A percentile compares a stretch with the other conserved stretches of the same genome.
These are phyloP conservation scores for Seira sanloemensis DNA, from an alignment of 2,888 invertebrate species.

Conservation along the genomic window DNA sequence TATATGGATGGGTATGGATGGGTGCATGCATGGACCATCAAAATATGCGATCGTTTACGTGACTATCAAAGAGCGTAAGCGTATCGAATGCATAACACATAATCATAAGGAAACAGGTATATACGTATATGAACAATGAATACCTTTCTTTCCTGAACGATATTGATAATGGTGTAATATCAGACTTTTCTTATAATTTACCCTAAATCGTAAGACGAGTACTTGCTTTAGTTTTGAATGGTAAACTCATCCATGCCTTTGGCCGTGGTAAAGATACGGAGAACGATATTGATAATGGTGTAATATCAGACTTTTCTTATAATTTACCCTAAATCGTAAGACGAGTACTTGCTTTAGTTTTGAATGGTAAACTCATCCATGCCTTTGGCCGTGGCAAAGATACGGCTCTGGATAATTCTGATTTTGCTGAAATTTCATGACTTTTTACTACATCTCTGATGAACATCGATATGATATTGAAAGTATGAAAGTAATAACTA, in stretches of 20 bases:
- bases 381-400: no score
- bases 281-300: constrained; percentile 13
- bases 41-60: constrained; percentile 7
- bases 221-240: constrained; percentile 15
- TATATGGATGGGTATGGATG: background rate
- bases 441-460: no score
- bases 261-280: no score
- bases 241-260: background rate
- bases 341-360: constrained; percentile 32
- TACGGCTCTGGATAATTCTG: no score
- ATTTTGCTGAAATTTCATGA: no score
- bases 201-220: constrained; percentile 38
- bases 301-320: background rate
- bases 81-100: constrained; percentile 33
- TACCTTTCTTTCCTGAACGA: background rate
- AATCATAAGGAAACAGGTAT: constrained; percentile 17
- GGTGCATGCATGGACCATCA: constrained; percentile 28
- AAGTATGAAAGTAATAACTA: no score
- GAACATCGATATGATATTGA: no score
- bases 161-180: background rate
- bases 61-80: constrained; percentile 30
- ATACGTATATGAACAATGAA: background rate
- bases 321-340: constrained; percentile 29
- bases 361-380: constrained; percentile 1
- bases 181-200: background rate